A percentile compares a stretch with the other conserved stretches of the same genome.
Conservation (phyloP, 2,888 invertebrate genomes). For the Drepana falcataria region DNA sequence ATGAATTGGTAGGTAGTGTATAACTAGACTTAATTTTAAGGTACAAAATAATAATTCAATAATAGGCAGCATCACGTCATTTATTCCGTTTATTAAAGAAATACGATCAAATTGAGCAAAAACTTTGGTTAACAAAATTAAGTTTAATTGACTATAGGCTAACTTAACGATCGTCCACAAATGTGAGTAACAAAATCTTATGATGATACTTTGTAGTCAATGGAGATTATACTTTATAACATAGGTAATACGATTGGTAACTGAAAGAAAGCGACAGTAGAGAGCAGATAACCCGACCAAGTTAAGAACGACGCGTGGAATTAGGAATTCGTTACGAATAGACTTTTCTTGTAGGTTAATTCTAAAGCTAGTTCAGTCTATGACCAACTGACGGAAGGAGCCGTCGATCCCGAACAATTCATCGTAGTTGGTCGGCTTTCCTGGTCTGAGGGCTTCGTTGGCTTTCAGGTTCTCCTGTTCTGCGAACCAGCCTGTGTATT, state of each 20-base stretch:
- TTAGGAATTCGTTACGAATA: slow-evolving; percentile 2
- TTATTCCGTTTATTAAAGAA: slow-evolving; percentile 22
- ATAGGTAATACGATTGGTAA: slow-evolving; percentile 37
- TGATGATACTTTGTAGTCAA: slow-evolving; percentile 10
- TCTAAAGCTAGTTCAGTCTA: slow-evolving; percentile 77
- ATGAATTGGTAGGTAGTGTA: too few species aligned
- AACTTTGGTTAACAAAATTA: slow-evolving; percentile 56
- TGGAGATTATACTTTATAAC: slow-evolving; percentile 1
- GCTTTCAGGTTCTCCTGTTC: slow-evolving; percentile 88
- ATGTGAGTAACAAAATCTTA: neutral
- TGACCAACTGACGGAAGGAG: slow-evolving; percentile 90
- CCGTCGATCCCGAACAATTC: slow-evolving; percentile 94
- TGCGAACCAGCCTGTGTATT: slow-evolving; percentile 88
- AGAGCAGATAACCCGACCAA: slow-evolving; percentile 28
- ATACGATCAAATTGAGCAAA: slow-evolving; percentile 47
- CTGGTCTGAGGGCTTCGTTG: slow-evolving; percentile 88
- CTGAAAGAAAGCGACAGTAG: slow-evolving; percentile 49
- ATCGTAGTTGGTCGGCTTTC: slow-evolving; percentile 90
- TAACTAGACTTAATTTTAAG: too few species aligned
- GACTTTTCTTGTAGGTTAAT: neutral
- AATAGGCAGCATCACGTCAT: neutral
- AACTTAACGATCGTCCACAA: slow-evolving; percentile 15
- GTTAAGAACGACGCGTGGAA: slow-evolving; percentile 10
- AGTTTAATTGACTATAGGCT: slow-evolving; percentile 13
- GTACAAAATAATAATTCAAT: neutral